Evolutionary conservation across 92 coral and sea anemone genomes (phyloP), one percentile per base, ranked within the genome.

Genomic region (Heliopora coerulea): DNA sequence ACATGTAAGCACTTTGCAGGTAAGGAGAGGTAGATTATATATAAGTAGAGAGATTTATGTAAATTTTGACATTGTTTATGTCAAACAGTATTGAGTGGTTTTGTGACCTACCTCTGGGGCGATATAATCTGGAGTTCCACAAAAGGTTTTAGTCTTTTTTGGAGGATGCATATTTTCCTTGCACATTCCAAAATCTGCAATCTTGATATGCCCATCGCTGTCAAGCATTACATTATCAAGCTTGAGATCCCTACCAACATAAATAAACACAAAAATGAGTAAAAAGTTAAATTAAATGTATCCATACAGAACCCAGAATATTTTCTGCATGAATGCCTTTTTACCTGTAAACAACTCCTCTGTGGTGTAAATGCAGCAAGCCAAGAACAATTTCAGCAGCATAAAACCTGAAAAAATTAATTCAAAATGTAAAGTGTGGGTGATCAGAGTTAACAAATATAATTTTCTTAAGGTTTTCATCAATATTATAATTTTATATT

Each of bases 151-250:
- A 6, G 98, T 93, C 25, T 96, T 93, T 81, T 85, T 85, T 39
- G 90, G 91, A 5, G 75, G 75, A 0, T 28, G 63, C 86, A 93
- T 87, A 76, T 83, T 84, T 44, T 93, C 98, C 58, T 93, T 93
- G 65, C 98, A 93, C 98, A 93, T 93, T 17, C 98, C 98, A 80
- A 93, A 93, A 67, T 93, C 98, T 67, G 98, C 98, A 42, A 93
- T 82, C 70, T 93, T 93, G 72, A 93, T 93, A 68, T 93, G 98
- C 3, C 98, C 98, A 79, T 93, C 98, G 54, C 98, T 87, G 76
- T 93, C 98, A 52, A 93, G 65, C 98, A 93, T 93, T 34, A 93
- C 98, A 79, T 93, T 93, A 77, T 93, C 98, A 41, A 93, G 74
- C 66, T 93, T 93, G 65, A 93, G 80, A 78, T 93, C 98, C 50